phyloP scores from a whole-genome alignment of 92 coral and sea anemone genomes.

The Desmophyllum pertusum region DNA sequence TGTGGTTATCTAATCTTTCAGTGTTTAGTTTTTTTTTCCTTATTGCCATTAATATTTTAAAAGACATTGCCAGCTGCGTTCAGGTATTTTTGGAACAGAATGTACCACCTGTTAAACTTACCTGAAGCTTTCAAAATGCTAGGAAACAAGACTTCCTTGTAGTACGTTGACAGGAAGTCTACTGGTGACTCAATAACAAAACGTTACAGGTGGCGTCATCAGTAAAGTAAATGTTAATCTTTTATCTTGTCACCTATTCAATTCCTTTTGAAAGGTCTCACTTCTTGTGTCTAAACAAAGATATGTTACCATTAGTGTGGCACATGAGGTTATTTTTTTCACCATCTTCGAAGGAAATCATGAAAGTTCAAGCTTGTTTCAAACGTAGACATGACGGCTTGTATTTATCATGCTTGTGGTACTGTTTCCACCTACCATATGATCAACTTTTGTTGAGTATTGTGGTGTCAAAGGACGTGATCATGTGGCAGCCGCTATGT shows the following conservation, averaged over 20 bases:
- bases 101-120: conserved; percentile 22
- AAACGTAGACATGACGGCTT: neutral
- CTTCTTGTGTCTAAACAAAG: conserved; percentile 5
- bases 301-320: neutral
- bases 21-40: neutral
- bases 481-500: neutral
- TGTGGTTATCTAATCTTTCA: neutral
- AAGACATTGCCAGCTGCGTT: neutral
- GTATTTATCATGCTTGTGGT: neutral
- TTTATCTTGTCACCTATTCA: neutral
- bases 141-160: conserved; percentile 8
- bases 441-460: neutral
- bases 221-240: neutral
- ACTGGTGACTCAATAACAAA: neutral
- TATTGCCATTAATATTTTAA: conserved; percentile 16
- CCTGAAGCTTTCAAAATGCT: neutral
- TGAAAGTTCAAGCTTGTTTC: neutral
- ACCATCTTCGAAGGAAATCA: neutral
- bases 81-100: neutral
- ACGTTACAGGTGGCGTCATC: neutral
- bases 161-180: neutral
- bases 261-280: conserved; percentile 1
- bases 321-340: neutral
- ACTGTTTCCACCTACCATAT: too few species aligned
- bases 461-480: neutral